These are phyloP conservation scores for Eilema depressum DNA, from an alignment of 2,888 invertebrate genomes.

Conservation along the genomic window DNA sequence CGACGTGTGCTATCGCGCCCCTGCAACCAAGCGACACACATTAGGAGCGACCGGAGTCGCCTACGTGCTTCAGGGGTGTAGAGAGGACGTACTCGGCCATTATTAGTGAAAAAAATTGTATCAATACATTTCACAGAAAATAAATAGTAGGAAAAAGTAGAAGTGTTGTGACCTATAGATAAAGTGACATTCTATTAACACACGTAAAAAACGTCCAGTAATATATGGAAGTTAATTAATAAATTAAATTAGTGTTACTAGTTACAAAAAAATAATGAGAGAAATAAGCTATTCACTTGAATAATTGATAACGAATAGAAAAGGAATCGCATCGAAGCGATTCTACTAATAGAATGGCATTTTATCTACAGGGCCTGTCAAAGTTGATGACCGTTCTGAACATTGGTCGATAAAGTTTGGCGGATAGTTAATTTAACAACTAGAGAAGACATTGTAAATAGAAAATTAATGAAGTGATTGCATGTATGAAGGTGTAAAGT, in stretches of 20 bases:
- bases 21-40: conserved; percentile 75
- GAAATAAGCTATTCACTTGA: not conserved
- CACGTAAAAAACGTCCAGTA: no score
- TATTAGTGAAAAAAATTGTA: not conserved
- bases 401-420: no score
- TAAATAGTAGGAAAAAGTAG: not conserved
- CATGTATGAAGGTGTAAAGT: not conserved
- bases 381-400: not conserved
- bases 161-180: not conserved
- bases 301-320: not conserved
- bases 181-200: not conserved
- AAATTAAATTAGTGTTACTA: no score
- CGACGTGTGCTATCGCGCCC: conserved; percentile 80
- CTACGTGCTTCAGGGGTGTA: conserved; percentile 27
- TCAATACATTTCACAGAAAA: not conserved
- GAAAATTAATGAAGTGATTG: not conserved
- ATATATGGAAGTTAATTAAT: no score
- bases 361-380: not conserved
- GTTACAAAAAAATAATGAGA: no score
- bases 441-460: not conserved
- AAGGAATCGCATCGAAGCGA: not conserved
- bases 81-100: conserved; percentile 38
- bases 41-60: conserved; percentile 26
- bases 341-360: not conserved
- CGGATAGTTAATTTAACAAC: no score